A percentile compares a stretch with the other conserved stretches of the same genome.
Evolutionary conservation across 2,797 vertebrate species (phyloP).

Genomic region (Kryptopterus vitreolus): DNA sequence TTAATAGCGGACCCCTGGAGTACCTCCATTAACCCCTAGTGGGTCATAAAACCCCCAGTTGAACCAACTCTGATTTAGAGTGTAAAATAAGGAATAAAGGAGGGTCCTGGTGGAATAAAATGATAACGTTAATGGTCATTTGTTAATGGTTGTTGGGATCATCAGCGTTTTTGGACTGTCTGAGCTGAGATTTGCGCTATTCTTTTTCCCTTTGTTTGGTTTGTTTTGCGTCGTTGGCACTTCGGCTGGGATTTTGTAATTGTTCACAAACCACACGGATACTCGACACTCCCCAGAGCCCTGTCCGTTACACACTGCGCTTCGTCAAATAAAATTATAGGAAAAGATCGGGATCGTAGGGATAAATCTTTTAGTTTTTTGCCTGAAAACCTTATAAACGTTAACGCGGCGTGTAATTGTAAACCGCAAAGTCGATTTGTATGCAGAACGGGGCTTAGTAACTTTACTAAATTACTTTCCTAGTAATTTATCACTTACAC

Average conservation of each 20-base stretch:
- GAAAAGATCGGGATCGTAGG: background rate
- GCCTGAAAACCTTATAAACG: background rate
- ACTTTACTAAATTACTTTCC: background rate
- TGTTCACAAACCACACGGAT: background rate
- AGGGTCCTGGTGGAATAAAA: background rate
- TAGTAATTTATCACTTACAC: background rate
- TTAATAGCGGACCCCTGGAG: too few relatives aligned
- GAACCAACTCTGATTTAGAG: too few relatives aligned
- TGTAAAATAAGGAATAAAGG: background rate
- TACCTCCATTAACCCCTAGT: too few relatives aligned
- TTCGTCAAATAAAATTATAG: conserved; percentile 9
- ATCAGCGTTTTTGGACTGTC: background rate
- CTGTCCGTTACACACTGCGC: background rate
- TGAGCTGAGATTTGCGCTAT: background rate
- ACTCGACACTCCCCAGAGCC: background rate
- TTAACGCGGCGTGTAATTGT: conserved; percentile 2
- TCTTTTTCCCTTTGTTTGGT: background rate
- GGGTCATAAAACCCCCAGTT: too few relatives aligned
- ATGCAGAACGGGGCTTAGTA: background rate
- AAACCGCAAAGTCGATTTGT: background rate
- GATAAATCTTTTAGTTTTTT: background rate
- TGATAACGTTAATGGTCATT: too few relatives aligned
- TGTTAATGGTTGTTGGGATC: background rate
- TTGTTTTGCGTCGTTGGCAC: background rate
- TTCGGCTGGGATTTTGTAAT: background rate